These are phyloP conservation scores for Caenorhabditis sp. DNA, from an alignment of 2,888 invertebrate species.

Conservation along the genomic window DNA sequence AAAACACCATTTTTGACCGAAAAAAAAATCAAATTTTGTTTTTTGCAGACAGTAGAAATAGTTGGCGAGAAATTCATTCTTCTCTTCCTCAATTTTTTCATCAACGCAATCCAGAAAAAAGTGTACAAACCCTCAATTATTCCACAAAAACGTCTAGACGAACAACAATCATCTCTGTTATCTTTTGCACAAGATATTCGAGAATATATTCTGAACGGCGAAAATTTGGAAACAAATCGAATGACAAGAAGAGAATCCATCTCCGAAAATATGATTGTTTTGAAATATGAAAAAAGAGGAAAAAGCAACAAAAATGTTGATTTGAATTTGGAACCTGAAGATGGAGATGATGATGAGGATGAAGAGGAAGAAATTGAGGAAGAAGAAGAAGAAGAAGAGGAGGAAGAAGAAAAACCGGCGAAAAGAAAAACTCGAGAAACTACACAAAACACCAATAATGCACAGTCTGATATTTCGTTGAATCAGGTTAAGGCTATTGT, in stretches of 20 bases:
- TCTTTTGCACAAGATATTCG: neutral
- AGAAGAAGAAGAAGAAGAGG: slow-evolving; percentile 2
- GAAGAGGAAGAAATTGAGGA: neutral
- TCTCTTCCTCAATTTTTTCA: neutral
- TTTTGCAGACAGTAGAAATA: neutral
- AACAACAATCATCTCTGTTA: neutral
- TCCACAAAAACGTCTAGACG: neutral
- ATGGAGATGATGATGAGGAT: neutral
- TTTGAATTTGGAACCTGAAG: neutral
- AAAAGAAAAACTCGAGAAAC: neutral
- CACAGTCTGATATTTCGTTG: neutral
- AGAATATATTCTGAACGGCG: neutral
- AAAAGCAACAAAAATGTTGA: neutral
- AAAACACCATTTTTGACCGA: too few relatives aligned
- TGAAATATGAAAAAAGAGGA: neutral
- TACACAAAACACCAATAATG: neutral
- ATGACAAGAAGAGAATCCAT: neutral
- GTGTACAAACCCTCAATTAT: neutral
- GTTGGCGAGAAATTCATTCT: neutral
- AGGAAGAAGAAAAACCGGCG: slow-evolving; percentile 11
- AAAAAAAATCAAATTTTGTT: too few relatives aligned
- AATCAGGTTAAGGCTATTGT: neutral
- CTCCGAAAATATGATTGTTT: neutral
- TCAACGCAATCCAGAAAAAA: neutral
- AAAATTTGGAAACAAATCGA: neutral